Conservation (phyloP, 2,888 invertebrate species). For the Melolontha melolontha region DNA sequence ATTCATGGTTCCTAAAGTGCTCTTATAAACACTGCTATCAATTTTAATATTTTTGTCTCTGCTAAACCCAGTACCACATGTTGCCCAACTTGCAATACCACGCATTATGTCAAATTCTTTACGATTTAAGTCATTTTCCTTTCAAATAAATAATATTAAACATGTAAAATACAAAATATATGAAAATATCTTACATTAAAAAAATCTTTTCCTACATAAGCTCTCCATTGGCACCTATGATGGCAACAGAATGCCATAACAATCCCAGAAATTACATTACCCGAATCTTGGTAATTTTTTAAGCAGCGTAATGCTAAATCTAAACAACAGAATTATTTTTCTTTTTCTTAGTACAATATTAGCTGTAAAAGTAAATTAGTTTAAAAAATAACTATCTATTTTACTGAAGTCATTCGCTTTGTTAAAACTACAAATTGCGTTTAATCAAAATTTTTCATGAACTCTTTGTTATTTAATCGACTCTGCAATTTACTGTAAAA, state of each 20-base stretch:
- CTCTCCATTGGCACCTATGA: slow-evolving; percentile 81
- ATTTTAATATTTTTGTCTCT: slow-evolving; percentile 63
- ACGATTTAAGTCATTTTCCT: slow-evolving; percentile 70
- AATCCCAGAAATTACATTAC: slow-evolving; percentile 68
- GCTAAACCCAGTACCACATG: slow-evolving; percentile 79
- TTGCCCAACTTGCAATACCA: slow-evolving; percentile 91
- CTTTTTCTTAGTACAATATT: too few relatives aligned
- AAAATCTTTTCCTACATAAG: slow-evolving; percentile 77
- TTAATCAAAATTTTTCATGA: too few relatives aligned
- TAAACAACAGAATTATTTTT: slow-evolving; percentile 53
- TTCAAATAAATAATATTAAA: not conserved
- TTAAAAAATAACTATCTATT: too few relatives aligned
- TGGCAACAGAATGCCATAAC: slow-evolving; percentile 92
- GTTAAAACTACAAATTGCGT: too few relatives aligned
- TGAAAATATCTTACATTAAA: slow-evolving; percentile 62
- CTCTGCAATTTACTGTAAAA: slow-evolving; percentile 23
- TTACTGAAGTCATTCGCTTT: too few relatives aligned
- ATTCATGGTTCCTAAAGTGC: slow-evolving; percentile 22
- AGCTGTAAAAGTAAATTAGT: too few relatives aligned
- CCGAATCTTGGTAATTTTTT: slow-evolving; percentile 62
- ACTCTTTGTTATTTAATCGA: too few relatives aligned
- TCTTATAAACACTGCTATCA: slow-evolving; percentile 35
- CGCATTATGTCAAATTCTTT: slow-evolving; percentile 81
- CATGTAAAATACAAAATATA: slow-evolving; percentile 25
- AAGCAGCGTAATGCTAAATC: slow-evolving; percentile 82